phyloP scores from a whole-genome alignment of 1,140 invertebrate species.

The Microplitis mediator region DNA sequence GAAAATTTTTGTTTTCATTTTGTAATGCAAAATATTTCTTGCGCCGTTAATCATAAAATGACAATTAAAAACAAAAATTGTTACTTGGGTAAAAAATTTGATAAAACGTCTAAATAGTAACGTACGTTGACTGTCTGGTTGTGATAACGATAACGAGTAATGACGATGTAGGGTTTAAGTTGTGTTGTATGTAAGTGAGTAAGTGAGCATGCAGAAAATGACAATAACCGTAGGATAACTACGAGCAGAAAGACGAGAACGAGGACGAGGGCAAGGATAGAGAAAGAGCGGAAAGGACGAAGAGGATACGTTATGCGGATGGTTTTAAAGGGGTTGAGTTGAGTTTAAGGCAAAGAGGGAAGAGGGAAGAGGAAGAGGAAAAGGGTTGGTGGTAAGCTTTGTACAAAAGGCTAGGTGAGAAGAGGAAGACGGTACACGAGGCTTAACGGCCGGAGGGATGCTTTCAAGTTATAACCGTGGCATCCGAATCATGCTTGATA shows the following conservation, averaged over 20 bases:
- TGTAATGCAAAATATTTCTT: no score
- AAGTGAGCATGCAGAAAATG: constrained; percentile 13
- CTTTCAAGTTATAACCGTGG: constrained; percentile 30
- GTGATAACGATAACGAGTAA: constrained; percentile 38
- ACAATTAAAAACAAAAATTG: constrained; percentile 23
- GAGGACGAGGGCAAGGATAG: background rate
- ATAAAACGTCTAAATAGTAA: constrained; percentile 26
- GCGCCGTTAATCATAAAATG: background rate
- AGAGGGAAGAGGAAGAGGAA: background rate
- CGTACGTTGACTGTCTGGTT: constrained; percentile 29
- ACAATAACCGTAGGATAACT: no score
- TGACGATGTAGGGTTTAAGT: no score
- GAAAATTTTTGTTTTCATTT: no score
- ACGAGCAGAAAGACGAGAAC: background rate
- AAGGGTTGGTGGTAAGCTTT: background rate
- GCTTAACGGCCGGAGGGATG: constrained; percentile 26
- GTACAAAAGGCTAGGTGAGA: constrained; percentile 4
- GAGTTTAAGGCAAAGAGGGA: no score
- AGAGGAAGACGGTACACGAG: constrained; percentile 23
- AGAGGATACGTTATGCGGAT: background rate
- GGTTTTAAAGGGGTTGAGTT: background rate
- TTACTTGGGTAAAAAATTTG: constrained; percentile 35
- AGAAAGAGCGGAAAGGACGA: constrained; percentile 7
- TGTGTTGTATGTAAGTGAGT: constrained; percentile 10
- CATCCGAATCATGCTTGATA: constrained; percentile 30